A percentile compares a stretch with the other conserved stretches of the same genome.
Evolutionary conservation across 1,140 invertebrate species (phyloP).

Genomic region (Lanistes nyassanus): DNA sequence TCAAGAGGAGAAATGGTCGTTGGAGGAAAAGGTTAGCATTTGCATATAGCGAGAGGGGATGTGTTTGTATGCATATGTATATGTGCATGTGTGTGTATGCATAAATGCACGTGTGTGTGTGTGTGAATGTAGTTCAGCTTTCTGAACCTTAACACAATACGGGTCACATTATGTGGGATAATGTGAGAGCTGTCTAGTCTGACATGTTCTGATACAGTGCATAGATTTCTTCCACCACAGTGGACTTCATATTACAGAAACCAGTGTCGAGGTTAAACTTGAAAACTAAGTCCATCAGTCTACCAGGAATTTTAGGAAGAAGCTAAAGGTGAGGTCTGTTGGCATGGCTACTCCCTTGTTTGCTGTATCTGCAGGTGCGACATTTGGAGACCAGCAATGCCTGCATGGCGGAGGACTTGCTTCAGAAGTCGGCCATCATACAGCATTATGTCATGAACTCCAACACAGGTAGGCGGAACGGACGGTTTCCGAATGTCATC

Average conservation of each 20-base stretch:
- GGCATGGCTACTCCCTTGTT: no score
- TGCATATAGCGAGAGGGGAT: no score
- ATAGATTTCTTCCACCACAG: no score
- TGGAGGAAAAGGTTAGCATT: constrained; percentile 69
- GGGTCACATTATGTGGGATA: no score
- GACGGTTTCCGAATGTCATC: neutral
- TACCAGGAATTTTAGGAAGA: no score
- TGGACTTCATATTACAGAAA: neutral
- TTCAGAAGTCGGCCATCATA: constrained; percentile 70
- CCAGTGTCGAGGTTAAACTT: neutral
- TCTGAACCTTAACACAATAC: no score
- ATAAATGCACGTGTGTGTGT: neutral
- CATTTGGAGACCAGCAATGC: constrained; percentile 70
- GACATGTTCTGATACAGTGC: no score
- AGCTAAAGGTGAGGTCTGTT: no score
- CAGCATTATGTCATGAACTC: constrained; percentile 71
- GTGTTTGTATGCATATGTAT: neutral
- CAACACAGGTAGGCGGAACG: constrained; percentile 50
- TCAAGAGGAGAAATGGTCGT: constrained; percentile 70
- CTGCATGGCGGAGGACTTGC: constrained; percentile 71
- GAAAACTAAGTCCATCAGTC: neutral
- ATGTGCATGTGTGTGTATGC: neutral
- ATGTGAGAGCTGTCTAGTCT: no score
- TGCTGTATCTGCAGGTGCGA: constrained; percentile 56
- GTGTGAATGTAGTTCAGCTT: no score